Evolutionary conservation across 2,113 vertebrate species (phyloP), one percentile per base, ranked within the genome.

Genomic region (Phasianus colchicus): DNA sequence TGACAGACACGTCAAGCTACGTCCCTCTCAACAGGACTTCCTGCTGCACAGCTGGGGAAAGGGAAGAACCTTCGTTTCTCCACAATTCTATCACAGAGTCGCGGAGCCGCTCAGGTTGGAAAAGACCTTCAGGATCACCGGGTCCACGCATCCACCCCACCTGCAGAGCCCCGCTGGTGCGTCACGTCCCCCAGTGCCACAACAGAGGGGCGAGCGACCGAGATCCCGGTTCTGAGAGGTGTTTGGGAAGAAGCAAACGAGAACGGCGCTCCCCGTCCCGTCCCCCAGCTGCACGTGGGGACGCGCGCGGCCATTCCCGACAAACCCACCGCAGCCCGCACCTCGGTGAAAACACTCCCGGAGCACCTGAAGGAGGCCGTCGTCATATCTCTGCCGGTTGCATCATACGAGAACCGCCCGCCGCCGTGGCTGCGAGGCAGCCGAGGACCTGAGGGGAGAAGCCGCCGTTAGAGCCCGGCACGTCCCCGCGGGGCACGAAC

Each of bases 301-400:
- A 9, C 36, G 14, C 1, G 6, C 12, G 19, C 63, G 82, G 32
- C 11, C 2, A 1, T 6, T 25, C 13, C 48, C 6, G 36, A n/a
- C 21, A 79, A 79, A 22, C 7, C n/a, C 83, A 8, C 5, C 61
- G 55, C 0, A 27, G 1, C 55, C 69, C 11, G 55, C 13, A 97
- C 97, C 97, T 97, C 7, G 61, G 5, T 25, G 22, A 93, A 66
- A 96, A 93, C 32, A 95, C 42, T 67, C 87, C 75, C 27, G 71
- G 42, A 66, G 72, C 16, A 50, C 76, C 81, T 82, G 86, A 12
- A 36, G 70, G 66, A 95, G 70, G 45, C 88, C 87, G 95, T 55
- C 94, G 93, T 96, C 96, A 92, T 97, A 96, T 91, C 96, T 96
- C 81, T 89, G 61, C 83, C 70, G 20, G 69, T 94, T 40, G 58